These are phyloP conservation scores for Pachydiplax longipennis DNA, from an alignment of 2,888 invertebrate species.

Conservation along the genomic window DNA sequence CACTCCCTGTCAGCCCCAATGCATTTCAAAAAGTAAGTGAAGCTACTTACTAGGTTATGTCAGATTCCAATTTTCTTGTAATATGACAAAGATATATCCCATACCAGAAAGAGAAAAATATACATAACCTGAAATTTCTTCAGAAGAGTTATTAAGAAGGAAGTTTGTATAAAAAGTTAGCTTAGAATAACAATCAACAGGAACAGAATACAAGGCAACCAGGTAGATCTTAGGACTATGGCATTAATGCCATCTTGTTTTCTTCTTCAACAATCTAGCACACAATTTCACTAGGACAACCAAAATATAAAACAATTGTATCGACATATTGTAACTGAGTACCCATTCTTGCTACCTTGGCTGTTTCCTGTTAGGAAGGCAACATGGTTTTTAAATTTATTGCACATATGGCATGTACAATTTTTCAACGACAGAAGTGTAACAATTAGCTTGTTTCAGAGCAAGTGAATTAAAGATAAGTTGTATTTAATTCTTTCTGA, in stretches of 20 bases:
- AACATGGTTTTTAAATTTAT: conserved; percentile 16
- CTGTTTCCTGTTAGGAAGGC: conserved; percentile 31
- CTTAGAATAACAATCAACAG: conserved; percentile 33
- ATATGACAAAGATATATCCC: conserved; percentile 25
- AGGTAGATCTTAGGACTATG: conserved; percentile 37
- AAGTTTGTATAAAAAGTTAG: conserved; percentile 38
- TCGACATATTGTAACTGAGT: conserved; percentile 11
- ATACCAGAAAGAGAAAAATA: conserved; percentile 41
- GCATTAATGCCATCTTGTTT: background rate
- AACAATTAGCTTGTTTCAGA: conserved; percentile 32
- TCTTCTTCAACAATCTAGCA: conserved; percentile 8
- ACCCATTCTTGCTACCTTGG: conserved; percentile 34
- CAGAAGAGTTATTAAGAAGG: conserved; percentile 24
- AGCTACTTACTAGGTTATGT: conserved; percentile 42
- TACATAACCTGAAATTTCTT: conserved; percentile 40
- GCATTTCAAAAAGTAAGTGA: conserved; percentile 34
- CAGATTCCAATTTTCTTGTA: conserved; percentile 30
- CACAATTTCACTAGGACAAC: conserved; percentile 15
- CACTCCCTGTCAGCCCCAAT: conserved; percentile 33
- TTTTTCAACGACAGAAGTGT: conserved; percentile 36
- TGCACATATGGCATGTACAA: background rate
- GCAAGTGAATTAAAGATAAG: conserved; percentile 25
- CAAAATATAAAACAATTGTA: conserved; percentile 19
- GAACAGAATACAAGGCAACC: conserved; percentile 42
- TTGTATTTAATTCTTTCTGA: background rate